A percentile compares a stretch with the other conserved stretches of the same genome.
Conservation (phyloP, 2,797 vertebrate species). For the Cirrhinus molitorella region DNA sequence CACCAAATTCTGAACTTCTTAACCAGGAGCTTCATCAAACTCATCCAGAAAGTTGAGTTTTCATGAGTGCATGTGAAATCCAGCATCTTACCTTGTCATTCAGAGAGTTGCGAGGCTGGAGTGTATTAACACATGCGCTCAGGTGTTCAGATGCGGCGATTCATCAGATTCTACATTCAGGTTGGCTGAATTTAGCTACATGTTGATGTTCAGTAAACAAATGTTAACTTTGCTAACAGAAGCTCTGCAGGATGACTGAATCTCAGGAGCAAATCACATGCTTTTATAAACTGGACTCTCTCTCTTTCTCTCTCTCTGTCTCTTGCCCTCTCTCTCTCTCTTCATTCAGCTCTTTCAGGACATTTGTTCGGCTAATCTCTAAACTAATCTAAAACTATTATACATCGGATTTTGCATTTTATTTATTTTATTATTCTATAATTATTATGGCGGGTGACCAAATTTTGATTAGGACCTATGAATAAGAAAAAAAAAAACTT, state of each 20-base stretch:
- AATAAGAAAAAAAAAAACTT: too few relatives aligned
- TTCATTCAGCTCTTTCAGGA: neutral
- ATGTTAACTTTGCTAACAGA: neutral
- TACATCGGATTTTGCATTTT: neutral
- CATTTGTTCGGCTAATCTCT: neutral
- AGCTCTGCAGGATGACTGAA: neutral
- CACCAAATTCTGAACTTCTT: neutral
- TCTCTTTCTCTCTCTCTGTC: neutral
- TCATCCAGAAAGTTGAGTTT: neutral
- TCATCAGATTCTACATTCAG: neutral
- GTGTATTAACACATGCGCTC: neutral
- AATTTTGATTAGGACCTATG: too few relatives aligned
- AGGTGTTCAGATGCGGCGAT: neutral
- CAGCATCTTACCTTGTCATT: slow-evolving; percentile 8
- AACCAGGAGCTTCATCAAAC: neutral
- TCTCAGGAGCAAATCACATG: slow-evolving; percentile 6
- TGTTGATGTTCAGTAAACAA: neutral
- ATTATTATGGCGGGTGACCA: too few relatives aligned
- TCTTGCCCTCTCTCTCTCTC: neutral
- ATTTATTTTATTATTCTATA: too few relatives aligned
- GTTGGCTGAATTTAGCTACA: neutral
- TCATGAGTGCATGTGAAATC: neutral
- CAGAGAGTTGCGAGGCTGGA: neutral
- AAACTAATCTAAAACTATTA: neutral
- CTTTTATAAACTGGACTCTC: slow-evolving; percentile 35